Percentiles rank a stretch among this genome's conserved stretches.
Evolutionary conservation across 1,140 invertebrate species (phyloP).

Genomic region (Episyrphus balteatus): DNA sequence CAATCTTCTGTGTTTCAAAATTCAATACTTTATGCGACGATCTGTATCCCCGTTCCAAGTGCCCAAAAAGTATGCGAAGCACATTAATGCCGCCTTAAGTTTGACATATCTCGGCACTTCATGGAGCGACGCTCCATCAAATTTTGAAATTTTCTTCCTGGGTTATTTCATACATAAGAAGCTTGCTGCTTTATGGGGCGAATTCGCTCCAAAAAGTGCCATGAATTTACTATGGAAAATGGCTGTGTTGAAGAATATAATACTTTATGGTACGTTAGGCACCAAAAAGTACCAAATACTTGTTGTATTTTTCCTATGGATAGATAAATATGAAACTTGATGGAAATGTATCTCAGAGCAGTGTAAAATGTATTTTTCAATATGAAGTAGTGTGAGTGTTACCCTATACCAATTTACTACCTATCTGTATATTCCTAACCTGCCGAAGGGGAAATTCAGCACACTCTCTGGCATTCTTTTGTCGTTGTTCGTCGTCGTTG

Average conservation of each 20-base stretch:
- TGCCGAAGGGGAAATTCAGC: no score
- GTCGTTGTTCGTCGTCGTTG: no score
- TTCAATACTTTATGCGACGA: conserved; percentile 7
- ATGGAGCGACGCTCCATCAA: conserved; percentile 30
- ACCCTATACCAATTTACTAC: no score
- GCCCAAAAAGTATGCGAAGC: conserved; percentile 8
- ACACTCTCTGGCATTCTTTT: no score
- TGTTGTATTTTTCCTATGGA: conserved; percentile 7
- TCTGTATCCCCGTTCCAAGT: conserved; percentile 14
- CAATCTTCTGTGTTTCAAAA: not conserved
- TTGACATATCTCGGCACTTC: conserved; percentile 36
- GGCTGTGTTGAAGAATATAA: conserved; percentile 16
- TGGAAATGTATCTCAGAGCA: conserved; percentile 7
- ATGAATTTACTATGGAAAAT: conserved; percentile 12
- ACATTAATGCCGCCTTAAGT: conserved; percentile 16
- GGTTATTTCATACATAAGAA: not conserved
- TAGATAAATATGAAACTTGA: conserved; percentile 15
- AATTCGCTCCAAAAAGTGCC: conserved; percentile 11
- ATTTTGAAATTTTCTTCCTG: not conserved
- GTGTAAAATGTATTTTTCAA: no score
- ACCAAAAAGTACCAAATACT: conserved; percentile 29
- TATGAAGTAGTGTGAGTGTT: no score
- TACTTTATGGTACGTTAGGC: conserved; percentile 31
- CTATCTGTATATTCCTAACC: no score
- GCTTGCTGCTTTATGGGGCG: conserved; percentile 1